Percentiles rank a stretch among this genome's conserved stretches.
Conservation (phyloP, 2,113 vertebrate species). For the Symphodus melops region DNA sequence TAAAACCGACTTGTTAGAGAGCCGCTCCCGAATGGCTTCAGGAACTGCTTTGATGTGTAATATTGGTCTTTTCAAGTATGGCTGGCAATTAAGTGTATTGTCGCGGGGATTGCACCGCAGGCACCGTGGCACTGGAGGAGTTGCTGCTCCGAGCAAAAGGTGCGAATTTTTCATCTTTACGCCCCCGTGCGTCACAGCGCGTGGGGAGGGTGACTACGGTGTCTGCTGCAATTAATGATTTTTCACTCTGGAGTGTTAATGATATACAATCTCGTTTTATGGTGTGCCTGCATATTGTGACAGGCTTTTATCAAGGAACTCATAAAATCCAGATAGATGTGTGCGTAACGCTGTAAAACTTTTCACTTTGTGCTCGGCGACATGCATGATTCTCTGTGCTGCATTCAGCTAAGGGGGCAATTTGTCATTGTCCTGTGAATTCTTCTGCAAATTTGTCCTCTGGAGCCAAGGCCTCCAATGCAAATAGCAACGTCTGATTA, state of each 20-base stretch:
- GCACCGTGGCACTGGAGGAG: constrained; percentile 56
- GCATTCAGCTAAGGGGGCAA: constrained; percentile 42
- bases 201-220: constrained; percentile 54
- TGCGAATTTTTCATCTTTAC: constrained; percentile 69
- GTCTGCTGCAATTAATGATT: constrained; percentile 74
- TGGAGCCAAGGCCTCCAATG: constrained; percentile 3
- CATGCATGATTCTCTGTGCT: constrained; percentile 44
- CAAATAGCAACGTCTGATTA: constrained; percentile 15
- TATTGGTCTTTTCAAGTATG: constrained; percentile 76
- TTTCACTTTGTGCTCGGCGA: constrained; percentile 51
- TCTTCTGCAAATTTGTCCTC: constrained; percentile 33
- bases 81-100: constrained; percentile 75
- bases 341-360: constrained; percentile 61
- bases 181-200: constrained; percentile 68
- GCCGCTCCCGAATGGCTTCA: constrained; percentile 66
- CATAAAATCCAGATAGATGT: constrained; percentile 53
- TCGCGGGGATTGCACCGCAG: constrained; percentile 63
- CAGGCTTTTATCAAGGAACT: constrained; percentile 50
- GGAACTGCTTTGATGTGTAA: constrained; percentile 79
- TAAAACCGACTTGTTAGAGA: constrained; percentile 78
- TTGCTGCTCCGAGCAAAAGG: constrained; percentile 69
- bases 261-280: constrained; percentile 56
- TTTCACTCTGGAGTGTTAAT: constrained; percentile 69
- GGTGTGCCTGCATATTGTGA: constrained; percentile 29
- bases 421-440: constrained; percentile 59